Evolutionary conservation across 2,113 vertebrate species (phyloP), one percentile per base, ranked within the genome.

Genomic region (Pardalotus punctatus): DNA sequence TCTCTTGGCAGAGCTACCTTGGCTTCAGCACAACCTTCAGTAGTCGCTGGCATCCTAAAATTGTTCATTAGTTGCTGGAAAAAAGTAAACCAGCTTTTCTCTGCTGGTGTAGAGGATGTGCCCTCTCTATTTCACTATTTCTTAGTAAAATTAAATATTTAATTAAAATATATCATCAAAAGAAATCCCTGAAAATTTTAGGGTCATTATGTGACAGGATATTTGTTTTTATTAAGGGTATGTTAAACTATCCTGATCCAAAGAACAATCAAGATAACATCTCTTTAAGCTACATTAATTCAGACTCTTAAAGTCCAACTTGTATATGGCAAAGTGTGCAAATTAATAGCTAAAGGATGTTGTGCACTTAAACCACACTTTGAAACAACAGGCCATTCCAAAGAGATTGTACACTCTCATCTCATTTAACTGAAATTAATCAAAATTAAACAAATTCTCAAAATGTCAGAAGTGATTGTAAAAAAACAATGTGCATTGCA

Each of bases 401-500:
- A 60, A 86, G 81, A 78, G 60, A 67, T 73, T 1, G 1, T 36
- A 17, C 2, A 2, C 47, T 53, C 94, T 82, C 65, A 21, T 86
- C 78, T 93, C 53, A 20, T 93, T 80, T 58, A 80, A 70, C n/a
- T 48, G 67, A 93, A 81, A 95, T 87, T 40, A 70, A 88, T 90
- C 45, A 81, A 89, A 94, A 95, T 95, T 62, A 94, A 94, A 87
- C 66, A 83, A 95, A 95, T 94, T 96, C 92, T 95, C 88, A 71
- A 90, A 60, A 96, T 65, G 93, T 96, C 93, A 96, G 22, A 94
- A 92, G 47, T 0, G 53, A 95, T 60, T 93, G 92, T 87, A 62
- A 94, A 89, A 96, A 89, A 86, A 22, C 81, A 96, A 89, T 22
- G 87, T 66, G 81, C 38, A 38, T 31, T 90, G 77, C 94, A 74